Evolutionary conservation across 2,888 invertebrate species (phyloP), one percentile per base, ranked within the genome.

Genomic region (Macropis europaea): DNA sequence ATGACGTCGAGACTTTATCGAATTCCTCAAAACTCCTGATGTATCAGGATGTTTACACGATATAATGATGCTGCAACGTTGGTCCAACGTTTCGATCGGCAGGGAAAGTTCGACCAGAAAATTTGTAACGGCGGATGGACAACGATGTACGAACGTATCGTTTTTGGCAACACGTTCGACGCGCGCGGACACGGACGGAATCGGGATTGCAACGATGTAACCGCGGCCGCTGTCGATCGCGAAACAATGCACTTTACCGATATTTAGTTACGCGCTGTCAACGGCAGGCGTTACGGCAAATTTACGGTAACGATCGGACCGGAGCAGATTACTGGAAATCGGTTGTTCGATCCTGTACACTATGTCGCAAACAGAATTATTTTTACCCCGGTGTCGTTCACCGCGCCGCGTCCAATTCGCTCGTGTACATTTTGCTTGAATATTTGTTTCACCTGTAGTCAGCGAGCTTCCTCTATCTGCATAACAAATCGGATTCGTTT

Each of bases 251-350:
- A 32, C 60, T 60, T 50, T 36, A 28, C 34, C 42, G 53, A 59
- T 68, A 70, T 70, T 70, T 60, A 54, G 59, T 68, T 68, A 54
- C 52, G 15, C 45, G 45, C 60, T 59, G 70, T 67, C 70, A 53
- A 60, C 59, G 47, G 17, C 60, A 54, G 34, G 53, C 24, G 48
- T 68, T 60, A 53, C 68, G 34, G 42, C 26, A 28, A 59, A 70
- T 43, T 45, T 30, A 32, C 57, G 69, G 50, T 52, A 67, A 67
- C 52, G 57, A 17, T 45, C n/a, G 19, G 24, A 2, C 36, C 57
- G 22, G 24, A 32, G 36, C 69, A 40, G 68, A 69, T 69, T 69
- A 69, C 57, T 32, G 43, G 57, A 57, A 69, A 69, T 56, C 67
- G 48, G 50, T 40, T 42, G 57, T 66, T 38, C 30, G 17, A 34